Evolutionary conservation across 2,888 invertebrate species (phyloP), one percentile per base, ranked within the genome.

Genomic region (Strigamia crassipes): DNA sequence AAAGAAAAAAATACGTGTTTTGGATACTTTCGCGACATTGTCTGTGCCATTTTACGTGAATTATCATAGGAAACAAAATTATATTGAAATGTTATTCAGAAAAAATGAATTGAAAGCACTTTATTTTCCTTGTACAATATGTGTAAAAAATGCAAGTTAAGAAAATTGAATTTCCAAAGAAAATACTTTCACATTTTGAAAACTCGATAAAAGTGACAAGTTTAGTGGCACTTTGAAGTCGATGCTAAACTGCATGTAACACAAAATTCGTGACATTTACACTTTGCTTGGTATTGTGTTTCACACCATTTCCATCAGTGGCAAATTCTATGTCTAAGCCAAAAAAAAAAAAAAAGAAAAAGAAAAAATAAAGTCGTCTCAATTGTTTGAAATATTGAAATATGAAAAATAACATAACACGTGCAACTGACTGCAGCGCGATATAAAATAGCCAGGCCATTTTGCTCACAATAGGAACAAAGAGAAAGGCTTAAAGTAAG

Each of bases 171-270:
- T 61, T 61, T 61, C 18, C 61, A 61, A 61, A 61, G 61, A 61
- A n/a, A 61, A 61, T 61, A 61, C 61, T 61, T 61, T 61, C 61
- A 61, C 61, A 61, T 61, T 42, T 23, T 61, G 61, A 61, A 61
- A 61, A 61, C 61, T 61, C 61, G 61, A 61, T 61, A 61, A 61
- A 61, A 61, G 61, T 61, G 61, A 61, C 61, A 61, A 61, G 61
- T 61, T 61, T 61, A 61, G 61, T 61, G 61, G 61, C 61, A 61
- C 61, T 61, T 61, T 61, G 61, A 61, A 61, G 61, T 61, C 61
- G 61, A 61, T 61, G n/a, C 61, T 61, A 21, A 42, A 61, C 61
- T 61, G 61, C 61, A 61, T 61, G 61, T 61, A 15, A 61, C 18
- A 61, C 61, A 61, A 61, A 42, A 61, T n/a, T 61, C 61, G 61